Evolutionary conservation across 2,888 invertebrate genomes (phyloP), one percentile per base, ranked within the genome.

Genomic region (Automeris io): DNA sequence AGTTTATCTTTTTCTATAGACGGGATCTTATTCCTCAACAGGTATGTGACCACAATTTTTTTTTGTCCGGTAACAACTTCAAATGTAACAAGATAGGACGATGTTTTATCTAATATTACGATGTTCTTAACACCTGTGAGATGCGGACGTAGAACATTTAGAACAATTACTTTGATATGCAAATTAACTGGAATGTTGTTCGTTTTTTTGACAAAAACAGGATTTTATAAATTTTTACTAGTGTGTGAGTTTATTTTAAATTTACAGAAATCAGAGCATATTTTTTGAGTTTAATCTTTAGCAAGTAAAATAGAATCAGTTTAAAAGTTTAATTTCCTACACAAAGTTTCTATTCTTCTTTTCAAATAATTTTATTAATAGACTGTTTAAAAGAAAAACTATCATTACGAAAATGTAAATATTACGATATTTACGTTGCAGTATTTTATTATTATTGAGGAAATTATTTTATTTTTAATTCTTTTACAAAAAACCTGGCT

Each of bases 11-110:
- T 40, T 69, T 70, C 58, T 67, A 67, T 67, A 68, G 64, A 59
- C 45, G 58, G 63, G 64, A 70, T 74, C 76, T 64, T 58, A 54
- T 75, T 54, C 72, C 51, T 40, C 49, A 62, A 72, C 77, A 78
- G 76, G 78, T 79, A 70, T 60, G 59, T 61, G 61, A 48, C 61
- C 63, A 68, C 71, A 72, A 69, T 67, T 60, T 61, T 74, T 75
- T 70, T 70, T 71, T 58, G 54, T 42, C 49, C 46, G 41, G 42
- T 33, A 42, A 47, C 45, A 45, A 46, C 54, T 53, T 47, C 55
- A 39, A 51, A 50, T 54, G 52, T 60, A 52, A 61, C 47, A 56
- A 59, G 57, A 61, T 61, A 53, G 57, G 58, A 55, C 54, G 43
- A 37, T 45, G 50, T 55, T 61, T 54, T 63, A 55, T 61, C 40